Evolutionary conservation across 2,113 vertebrate species (phyloP).

Genomic region (Melanocharis versteri): DNA sequence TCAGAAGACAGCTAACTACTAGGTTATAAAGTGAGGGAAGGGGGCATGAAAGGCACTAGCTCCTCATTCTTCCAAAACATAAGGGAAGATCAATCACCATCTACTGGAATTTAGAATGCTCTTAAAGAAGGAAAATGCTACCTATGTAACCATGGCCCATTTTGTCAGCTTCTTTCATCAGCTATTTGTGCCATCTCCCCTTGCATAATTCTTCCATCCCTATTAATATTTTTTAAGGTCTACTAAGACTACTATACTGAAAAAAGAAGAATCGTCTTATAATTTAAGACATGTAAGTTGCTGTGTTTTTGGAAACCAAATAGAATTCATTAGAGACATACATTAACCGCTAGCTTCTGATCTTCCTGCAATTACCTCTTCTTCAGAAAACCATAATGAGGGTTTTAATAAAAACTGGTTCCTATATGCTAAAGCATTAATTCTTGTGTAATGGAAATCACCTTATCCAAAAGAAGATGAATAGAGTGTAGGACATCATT

Average conservation of each 20-base stretch:
- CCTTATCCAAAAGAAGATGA: neutral
- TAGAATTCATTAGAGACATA: slow-evolving; percentile 9
- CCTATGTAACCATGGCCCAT: neutral
- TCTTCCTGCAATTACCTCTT: slow-evolving; percentile 12
- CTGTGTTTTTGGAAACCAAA: slow-evolving; percentile 11
- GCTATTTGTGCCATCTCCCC: neutral
- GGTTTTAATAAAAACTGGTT: neutral
- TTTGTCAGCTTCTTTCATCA: neutral
- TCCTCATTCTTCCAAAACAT: neutral
- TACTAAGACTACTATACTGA: neutral
- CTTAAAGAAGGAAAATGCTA: neutral
- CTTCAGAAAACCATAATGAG: neutral
- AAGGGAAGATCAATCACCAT: neutral
- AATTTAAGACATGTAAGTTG: neutral
- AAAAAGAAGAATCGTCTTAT: neutral
- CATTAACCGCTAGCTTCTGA: neutral
- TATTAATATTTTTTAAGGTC: neutral
- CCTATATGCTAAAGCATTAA: neutral
- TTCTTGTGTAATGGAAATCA: slow-evolving; percentile 21
- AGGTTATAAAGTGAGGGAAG: neutral
- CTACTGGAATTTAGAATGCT: neutral
- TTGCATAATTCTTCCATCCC: neutral
- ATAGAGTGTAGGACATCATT: neutral
- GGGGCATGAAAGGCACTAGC: neutral
- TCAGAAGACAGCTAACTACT: neutral